Conservation (phyloP, 2,113 vertebrate species). For the Poeciliopsis prolifica region DNA sequence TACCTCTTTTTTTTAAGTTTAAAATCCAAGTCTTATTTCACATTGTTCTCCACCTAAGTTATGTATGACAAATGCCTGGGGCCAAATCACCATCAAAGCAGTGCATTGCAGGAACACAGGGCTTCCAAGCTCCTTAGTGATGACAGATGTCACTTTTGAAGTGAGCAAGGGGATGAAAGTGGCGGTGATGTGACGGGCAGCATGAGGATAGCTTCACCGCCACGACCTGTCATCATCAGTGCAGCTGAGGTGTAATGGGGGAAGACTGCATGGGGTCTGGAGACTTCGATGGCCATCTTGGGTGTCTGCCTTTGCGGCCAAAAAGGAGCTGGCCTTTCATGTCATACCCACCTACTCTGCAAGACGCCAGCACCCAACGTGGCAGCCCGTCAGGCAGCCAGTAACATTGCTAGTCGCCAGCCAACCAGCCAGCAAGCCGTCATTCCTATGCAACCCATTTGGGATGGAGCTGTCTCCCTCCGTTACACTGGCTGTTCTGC, state of each 20-base stretch:
- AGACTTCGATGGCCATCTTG: constrained; percentile 64
- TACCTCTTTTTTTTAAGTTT: constrained; percentile 66
- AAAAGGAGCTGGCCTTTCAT: constrained; percentile 61
- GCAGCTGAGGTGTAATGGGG: constrained; percentile 69
- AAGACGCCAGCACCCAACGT: constrained; percentile 62
- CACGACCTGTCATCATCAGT: constrained; percentile 74
- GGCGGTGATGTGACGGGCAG: constrained; percentile 75
- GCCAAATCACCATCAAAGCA: constrained; percentile 86
- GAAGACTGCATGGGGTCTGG: constrained; percentile 69
- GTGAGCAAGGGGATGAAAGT: constrained; percentile 82
- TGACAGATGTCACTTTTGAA: constrained; percentile 84
- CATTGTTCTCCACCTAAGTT: constrained; percentile 89
- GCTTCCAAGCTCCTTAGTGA: constrained; percentile 86
- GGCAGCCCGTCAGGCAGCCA: constrained; percentile 56
- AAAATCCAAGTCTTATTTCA: constrained; percentile 81
- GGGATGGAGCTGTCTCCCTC: constrained; percentile 71
- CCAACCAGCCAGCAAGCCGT: constrained; percentile 49
- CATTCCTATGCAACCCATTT: constrained; percentile 57
- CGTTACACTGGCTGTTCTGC: constrained; percentile 68
- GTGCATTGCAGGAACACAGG: constrained; percentile 78
- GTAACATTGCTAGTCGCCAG: constrained; percentile 24
- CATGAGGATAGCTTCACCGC: constrained; percentile 75
- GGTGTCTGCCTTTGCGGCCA: constrained; percentile 63
- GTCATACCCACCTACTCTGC: constrained; percentile 56
- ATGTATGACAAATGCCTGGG: constrained; percentile 86